Evolutionary conservation across 2,888 invertebrate species (phyloP), one percentile per base, ranked within the genome.

Genomic region (Thalpophila matura): DNA sequence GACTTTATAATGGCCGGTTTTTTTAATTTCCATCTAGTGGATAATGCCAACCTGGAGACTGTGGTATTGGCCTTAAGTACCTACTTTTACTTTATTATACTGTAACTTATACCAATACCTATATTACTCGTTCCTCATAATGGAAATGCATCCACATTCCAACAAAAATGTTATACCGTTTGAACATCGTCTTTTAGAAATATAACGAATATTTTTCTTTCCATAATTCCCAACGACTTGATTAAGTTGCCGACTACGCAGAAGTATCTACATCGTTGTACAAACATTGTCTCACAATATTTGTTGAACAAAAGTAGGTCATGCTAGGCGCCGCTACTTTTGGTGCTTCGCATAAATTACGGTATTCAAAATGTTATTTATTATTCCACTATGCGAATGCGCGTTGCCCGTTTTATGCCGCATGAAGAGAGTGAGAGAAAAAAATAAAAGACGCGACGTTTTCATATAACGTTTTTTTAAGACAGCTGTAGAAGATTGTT

Each of bases 231-330:
- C n/a, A 60, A 55, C 20, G 29, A 35, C 35, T 65, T 69, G 74
- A 65, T 73, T 65, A 56, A 69, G 62, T 60, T 65, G 26, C 40
- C 16, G 26, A 35, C 40, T 46, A 31, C 27, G 14, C 16, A 45
- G 26, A 43, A 46, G 51, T 55, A 60, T 43, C 50, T 64, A 53
- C 42, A 45, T 45, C 68, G 50, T 51, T 54, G 51, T 55, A 37
- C 60, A 65, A 73, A 79, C 66, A 63, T 59, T 70, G 63, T 74
- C 68, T 67, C 66, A 66, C 61, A 74, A 79, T 73, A 74, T 79
- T 80, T 74, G 63, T 61, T 65, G 67, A 57, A 58, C 69, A 58
- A 72, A 83, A 83, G 69, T 79, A 63, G 80, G 82, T 69, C 70
- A 58, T 47, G 55, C 38, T 45, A 47, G 38, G 26, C 47, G 46